Base-by-base conservation (phyloP, 2,797 vertebrate genomes). In the Rhynchotus rufescens region DNA sequence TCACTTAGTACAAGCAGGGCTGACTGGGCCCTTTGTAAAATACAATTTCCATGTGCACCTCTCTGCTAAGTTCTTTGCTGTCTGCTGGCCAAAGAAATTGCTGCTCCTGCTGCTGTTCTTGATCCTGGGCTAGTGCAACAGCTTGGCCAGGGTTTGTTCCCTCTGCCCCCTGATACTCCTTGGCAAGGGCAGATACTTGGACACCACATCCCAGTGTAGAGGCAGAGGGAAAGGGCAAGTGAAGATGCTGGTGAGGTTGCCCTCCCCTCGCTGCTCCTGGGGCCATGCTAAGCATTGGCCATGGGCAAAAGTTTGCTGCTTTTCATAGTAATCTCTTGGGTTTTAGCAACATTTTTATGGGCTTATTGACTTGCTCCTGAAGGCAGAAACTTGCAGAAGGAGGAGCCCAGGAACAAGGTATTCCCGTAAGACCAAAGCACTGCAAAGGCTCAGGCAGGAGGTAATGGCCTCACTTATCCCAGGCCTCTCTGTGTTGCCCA, bases 1-100 rank as follows among this genome's bases (percentile, higher is more conserved):
- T 88, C 80, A 75, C 65, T 84, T n/a, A 66, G 68, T 44, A 75
- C 38, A 42, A 60, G 49, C 71, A 84, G 90, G 87, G 81, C 77
- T 82, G 92, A 5, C 82, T 84, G 87, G 80, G 60, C 64, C 61
- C 67, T 64, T 64, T 51, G 61, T 47, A 7, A 85, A 80, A 72
- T 3, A 78, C 82, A 79, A 85, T 73, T 89, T 86, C 62, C 78
- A 62, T 89, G 89, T 80, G 72, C 83, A 67, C 86, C 80, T 92
- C 84, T 80, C 86, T 79, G 49, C 69, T 17, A 78, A 73, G 66
- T 76, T 73, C 60, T 86, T 80, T 49, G 44, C 61, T 91, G 68
- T 65, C 67, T 93, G 67, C 77, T 59, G 57, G 25, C 21, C 15
- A 61, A 59, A 75, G 45, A 74, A 93, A 86, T 19, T 15, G 52